These are phyloP conservation scores for Mellilla xanthometata DNA, from an alignment of 2,888 invertebrate genomes.

Conservation along the genomic window DNA sequence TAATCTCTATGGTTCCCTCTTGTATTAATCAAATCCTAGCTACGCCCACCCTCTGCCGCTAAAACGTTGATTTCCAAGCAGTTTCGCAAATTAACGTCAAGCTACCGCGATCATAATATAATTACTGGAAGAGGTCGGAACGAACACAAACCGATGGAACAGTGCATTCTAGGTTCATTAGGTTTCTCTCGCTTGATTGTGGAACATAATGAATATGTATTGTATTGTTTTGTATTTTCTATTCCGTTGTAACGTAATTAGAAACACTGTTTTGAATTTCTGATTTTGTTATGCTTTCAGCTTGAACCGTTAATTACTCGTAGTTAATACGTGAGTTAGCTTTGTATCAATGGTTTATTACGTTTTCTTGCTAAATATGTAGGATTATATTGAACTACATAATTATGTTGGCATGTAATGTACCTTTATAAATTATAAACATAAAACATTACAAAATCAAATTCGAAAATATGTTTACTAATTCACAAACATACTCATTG, in stretches of 20 bases:
- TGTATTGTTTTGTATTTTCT: constrained; percentile 23
- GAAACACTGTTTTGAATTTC: neutral
- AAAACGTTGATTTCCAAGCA: constrained; percentile 68
- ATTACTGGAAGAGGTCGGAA: constrained; percentile 45
- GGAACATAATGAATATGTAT: constrained; percentile 25
- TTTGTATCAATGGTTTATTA: too few relatives aligned
- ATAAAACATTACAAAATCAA: too few relatives aligned
- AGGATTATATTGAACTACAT: too few relatives aligned
- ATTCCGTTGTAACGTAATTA: constrained; percentile 11
- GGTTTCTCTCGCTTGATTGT: constrained; percentile 32
- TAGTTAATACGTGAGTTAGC: too few relatives aligned
- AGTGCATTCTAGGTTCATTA: constrained; percentile 39
- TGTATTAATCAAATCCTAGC: constrained; percentile 15
- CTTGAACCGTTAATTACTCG: too few relatives aligned
- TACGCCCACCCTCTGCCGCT: constrained; percentile 38
- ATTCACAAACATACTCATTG: too few relatives aligned
- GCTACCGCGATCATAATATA: constrained; percentile 57
- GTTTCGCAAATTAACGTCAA: constrained; percentile 73
- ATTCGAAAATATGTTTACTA: too few relatives aligned
- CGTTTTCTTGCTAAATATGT: too few relatives aligned
- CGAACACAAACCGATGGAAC: constrained; percentile 32
- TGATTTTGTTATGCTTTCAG: neutral
- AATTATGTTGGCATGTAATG: too few relatives aligned
- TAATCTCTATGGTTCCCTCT: neutral
- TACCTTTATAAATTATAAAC: too few relatives aligned